Conservation (phyloP, 2,113 vertebrate genomes). For the Phasianus colchicus region DNA sequence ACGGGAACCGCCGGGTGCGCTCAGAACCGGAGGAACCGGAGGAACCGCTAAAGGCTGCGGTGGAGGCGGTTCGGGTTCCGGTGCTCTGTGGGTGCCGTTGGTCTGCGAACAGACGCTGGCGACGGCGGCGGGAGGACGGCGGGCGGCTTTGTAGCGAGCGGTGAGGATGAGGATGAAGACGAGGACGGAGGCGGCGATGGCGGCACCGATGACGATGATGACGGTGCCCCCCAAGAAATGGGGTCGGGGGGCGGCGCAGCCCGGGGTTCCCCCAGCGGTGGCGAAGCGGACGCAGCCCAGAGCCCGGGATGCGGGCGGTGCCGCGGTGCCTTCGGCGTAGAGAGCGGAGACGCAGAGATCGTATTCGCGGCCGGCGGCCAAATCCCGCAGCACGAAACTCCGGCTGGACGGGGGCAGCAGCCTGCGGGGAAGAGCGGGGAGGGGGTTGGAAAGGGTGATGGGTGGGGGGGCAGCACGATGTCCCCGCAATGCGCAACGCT, state of each 20-base stretch:
- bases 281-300: conserved; percentile 92
- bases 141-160: conserved; percentile 92
- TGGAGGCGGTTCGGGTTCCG: neutral
- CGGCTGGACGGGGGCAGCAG: conserved; percentile 93
- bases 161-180: conserved; percentile 97
- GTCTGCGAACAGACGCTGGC: conserved; percentile 88
- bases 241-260: conserved; percentile 88
- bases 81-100: conserved; percentile 78
- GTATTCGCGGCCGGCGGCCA: conserved; percentile 90
- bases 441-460: too few species aligned
- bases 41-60: conserved; percentile 67
- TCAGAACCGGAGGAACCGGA: conserved; percentile 80
- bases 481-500: too few species aligned
- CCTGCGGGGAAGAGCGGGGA: conserved; percentile 64
- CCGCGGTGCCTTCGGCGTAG: conserved; percentile 89
- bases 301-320: conserved; percentile 86
- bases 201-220: conserved; percentile 96
- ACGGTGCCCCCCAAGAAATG: conserved; percentile 95
- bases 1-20: conserved; percentile 91
- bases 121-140: conserved; percentile 77
- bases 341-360: conserved; percentile 93
- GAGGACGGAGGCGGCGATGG: conserved; percentile 94
- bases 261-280: conserved; percentile 83
- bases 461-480: too few species aligned
- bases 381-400: conserved; percentile 91